Conservation (phyloP, 2,797 vertebrate species). For the Halcyon smyrnensis region DNA sequence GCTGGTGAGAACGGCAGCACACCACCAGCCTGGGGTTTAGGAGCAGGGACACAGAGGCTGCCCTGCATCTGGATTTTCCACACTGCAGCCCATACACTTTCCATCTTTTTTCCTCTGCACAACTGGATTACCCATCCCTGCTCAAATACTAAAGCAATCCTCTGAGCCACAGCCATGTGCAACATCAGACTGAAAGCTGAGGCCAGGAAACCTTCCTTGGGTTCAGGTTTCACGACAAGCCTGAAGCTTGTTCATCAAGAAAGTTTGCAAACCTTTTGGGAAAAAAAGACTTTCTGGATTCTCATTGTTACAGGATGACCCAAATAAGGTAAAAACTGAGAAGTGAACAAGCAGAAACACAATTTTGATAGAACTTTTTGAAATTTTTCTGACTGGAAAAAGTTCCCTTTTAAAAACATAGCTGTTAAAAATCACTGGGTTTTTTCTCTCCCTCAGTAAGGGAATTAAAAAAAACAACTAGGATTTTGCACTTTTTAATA, state of each 20-base stretch:
- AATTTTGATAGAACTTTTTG: neutral
- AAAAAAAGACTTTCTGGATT: slow-evolving; percentile 3
- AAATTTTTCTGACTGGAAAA: slow-evolving; percentile 19
- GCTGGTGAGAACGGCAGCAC: neutral
- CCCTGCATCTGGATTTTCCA: slow-evolving; percentile 42
- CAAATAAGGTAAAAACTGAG: neutral
- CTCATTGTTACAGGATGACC: neutral
- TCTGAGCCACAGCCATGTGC: slow-evolving; percentile 40
- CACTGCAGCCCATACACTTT: neutral
- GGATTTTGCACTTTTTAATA: neutral
- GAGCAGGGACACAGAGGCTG: neutral
- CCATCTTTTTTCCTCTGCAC: slow-evolving; percentile 10
- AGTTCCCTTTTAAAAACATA: neutral
- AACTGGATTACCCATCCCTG: slow-evolving; percentile 49
- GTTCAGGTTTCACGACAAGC: slow-evolving; percentile 48
- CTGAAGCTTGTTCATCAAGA: slow-evolving; percentile 22
- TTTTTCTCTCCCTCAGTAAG: neutral
- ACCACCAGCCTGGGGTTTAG: neutral
- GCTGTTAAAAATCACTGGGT: neutral
- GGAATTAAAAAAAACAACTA: neutral
- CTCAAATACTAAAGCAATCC: neutral
- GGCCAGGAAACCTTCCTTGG: slow-evolving; percentile 61
- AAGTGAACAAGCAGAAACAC: neutral
- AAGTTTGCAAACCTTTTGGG: neutral
- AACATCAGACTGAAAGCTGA: slow-evolving; percentile 46